These are phyloP conservation scores for Polydesmus complanatus DNA, from an alignment of 2,888 invertebrate species.

Conservation along the genomic window DNA sequence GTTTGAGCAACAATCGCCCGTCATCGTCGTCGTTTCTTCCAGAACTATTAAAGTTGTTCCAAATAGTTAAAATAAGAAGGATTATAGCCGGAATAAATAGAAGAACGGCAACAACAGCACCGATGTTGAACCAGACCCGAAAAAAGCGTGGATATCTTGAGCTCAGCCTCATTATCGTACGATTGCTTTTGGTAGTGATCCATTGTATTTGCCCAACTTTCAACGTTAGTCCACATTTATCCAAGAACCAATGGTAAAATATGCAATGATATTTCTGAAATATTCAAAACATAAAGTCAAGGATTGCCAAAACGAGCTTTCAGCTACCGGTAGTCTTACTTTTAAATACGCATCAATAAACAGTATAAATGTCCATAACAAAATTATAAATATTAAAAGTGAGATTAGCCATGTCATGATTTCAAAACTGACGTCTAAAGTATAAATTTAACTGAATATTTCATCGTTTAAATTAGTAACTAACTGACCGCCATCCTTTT, in stretches of 20 bases:
- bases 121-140: slow-evolving; percentile 57
- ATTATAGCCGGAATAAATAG: slow-evolving; percentile 49
- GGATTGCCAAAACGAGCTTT: not conserved
- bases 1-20: slow-evolving; percentile 26
- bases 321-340: not conserved
- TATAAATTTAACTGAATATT: too few relatives aligned
- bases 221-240: slow-evolving; percentile 59
- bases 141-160: slow-evolving; percentile 46
- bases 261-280: slow-evolving; percentile 31
- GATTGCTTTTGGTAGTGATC: slow-evolving; percentile 65
- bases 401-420: not conserved
- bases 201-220: slow-evolving; percentile 57
- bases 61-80: slow-evolving; percentile 32
- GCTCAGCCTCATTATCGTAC: slow-evolving; percentile 59
- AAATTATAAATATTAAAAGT: not conserved
- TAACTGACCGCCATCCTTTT: too few relatives aligned
- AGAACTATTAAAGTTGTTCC: slow-evolving; percentile 1
- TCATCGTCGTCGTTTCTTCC: not conserved
- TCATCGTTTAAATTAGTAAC: too few relatives aligned
- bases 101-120: slow-evolving; percentile 44
- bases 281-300: not conserved
- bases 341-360: not conserved
- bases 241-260: slow-evolving; percentile 60
- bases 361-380: not conserved
- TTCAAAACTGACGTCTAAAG: too few relatives aligned